Base-by-base conservation (phyloP, 1,140 invertebrate genomes). In the Steinernema khuongi region DNA sequence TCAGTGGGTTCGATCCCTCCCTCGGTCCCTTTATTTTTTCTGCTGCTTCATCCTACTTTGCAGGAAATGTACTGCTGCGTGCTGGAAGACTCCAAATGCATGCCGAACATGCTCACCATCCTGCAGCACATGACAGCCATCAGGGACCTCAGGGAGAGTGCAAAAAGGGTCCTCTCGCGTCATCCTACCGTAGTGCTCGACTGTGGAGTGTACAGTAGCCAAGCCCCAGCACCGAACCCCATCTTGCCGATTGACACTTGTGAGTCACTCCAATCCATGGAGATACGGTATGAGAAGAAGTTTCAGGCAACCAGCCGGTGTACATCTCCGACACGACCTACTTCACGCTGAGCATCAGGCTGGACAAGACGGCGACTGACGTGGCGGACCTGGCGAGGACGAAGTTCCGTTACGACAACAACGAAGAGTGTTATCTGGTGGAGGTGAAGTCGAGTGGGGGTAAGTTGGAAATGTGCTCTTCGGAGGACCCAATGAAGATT, bases 271-370 rank as follows among this genome's bases (percentile, higher is more conserved):
- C 14, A 67, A 60, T 32, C 33, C 60, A 50, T 74, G 29, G 67
- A 19, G 75, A 60, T 30, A 7, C n/a, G 28, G 26, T 66, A n/a
- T 30, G 68, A 4, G 26, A 30, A 41, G 86, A 50, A 86, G 73
- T 87, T 86, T 30, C 85, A 93, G 92, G 91, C 69, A 92, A 93
- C 78, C 92, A 93, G 85, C 89, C 91, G 36, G 91, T 94, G 0
- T 92, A 92, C 82, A 92, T 92, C 86, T 91, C 91, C 22, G 92
- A 94, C 84, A 91, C 93, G 80, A 93, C 92, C 0, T 93, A 92
- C 86, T 92, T 91, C 79, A 92, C 92, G 0, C 86, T 94, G 33
- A 87, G 91, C 70, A 89, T 92, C 70, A 89, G 90, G 11, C 88
- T 93, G 78, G 89, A 90, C 74, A 90, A 91, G 19, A 90, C 90